phyloP scores from a whole-genome alignment of 2,888 invertebrate species.

The Galerucella pusilla region DNA sequence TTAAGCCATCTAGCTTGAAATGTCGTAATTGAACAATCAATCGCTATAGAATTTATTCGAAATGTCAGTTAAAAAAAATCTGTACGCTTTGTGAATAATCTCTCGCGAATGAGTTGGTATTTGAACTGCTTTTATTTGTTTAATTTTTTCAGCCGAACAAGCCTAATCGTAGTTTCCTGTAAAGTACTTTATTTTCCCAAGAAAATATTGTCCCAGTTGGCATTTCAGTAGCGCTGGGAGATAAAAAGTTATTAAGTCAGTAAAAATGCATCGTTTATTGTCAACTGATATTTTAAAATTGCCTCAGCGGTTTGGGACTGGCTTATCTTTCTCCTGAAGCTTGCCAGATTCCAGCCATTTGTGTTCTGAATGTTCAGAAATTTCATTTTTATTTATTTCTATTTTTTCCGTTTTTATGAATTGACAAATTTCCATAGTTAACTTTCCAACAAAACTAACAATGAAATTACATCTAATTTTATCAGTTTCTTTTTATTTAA shows the following conservation, averaged over 20 bases:
- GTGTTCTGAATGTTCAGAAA: slow-evolving; percentile 25
- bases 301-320: slow-evolving; percentile 46
- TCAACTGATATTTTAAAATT: slow-evolving; percentile 49
- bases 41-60: neutral
- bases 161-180: slow-evolving; percentile 15
- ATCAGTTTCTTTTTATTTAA: too few relatives aligned
- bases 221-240: slow-evolving; percentile 23
- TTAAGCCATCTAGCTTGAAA: neutral
- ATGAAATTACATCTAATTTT: too few relatives aligned
- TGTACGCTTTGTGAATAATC: too few relatives aligned
- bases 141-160: neutral
- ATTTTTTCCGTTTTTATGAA: neutral
- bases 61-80: neutral
- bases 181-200: slow-evolving; percentile 40
- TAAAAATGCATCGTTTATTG: slow-evolving; percentile 46
- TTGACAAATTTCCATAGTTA: too few relatives aligned
- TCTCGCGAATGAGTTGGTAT: too few relatives aligned
- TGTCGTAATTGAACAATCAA: neutral
- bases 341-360: slow-evolving; percentile 39
- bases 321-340: slow-evolving; percentile 42
- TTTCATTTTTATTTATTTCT: slow-evolving; percentile 40
- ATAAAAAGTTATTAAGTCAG: slow-evolving; percentile 43
- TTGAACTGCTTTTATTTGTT: too few relatives aligned
- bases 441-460: too few relatives aligned
- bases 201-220: slow-evolving; percentile 30